Evolutionary conservation across 2,888 invertebrate species (phyloP), one percentile per base, ranked within the genome.

Genomic region (Melieria omissa): DNA sequence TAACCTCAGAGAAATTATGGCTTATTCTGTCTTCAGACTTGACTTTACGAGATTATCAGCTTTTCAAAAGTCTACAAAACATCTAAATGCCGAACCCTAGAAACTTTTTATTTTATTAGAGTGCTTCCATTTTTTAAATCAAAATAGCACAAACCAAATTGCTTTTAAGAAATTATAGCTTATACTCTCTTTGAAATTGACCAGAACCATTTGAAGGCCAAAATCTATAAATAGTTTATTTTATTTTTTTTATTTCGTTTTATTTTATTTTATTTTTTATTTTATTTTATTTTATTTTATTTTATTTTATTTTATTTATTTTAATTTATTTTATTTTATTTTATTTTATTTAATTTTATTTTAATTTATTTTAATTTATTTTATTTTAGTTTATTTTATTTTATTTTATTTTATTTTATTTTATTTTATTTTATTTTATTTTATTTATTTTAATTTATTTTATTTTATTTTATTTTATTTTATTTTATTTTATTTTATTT

Each of bases 231-330:
- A n/a, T n/a, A n/a, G n/a, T 47, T 47, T 8, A 47, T 8, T 47
- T 47, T 47, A 8, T 7, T 47, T 47, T 47, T 47, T 10, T 47
- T 8, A 47, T 47, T 47, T 47, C 10, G 7, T 47, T 47, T 47
- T 47, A 47, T 47, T 47, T 47, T 47, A 8, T 47, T 47, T 8
- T 47, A 10, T 8, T 8, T 8, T 47, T 47, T 47, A 8, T 8
- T 47, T 8, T 47, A 47, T 47, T 47, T 47, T 47, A 8, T 47
- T 47, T 47, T 47, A 46, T n/a, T n/a, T n/a, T n/a, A n/a, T n/a
- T n/a, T n/a, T n/a, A n/a, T 57, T 57, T 47, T 16, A 70, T 70
- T 69, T 64, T 42, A 49, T 65, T 47, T 67, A 42, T 70, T 44
- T 66, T n/a, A 66, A 63, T 9, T 60, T 42, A 4, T 60, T 12